Conservation (phyloP, 2,888 invertebrate species). For the Cepaea hortensis region DNA sequence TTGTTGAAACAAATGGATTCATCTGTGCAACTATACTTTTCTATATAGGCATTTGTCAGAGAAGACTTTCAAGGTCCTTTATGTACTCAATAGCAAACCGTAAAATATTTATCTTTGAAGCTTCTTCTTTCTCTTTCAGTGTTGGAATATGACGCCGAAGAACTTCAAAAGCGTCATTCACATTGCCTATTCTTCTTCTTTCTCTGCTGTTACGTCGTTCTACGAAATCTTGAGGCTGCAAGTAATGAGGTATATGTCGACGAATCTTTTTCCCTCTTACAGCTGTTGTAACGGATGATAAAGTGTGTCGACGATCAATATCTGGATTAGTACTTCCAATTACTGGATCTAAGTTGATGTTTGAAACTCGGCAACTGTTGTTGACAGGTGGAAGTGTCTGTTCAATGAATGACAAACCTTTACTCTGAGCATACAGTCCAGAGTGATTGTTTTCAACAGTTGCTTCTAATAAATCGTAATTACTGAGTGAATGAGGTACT, state of each 20-base stretch:
- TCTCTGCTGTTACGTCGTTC: slow-evolving; percentile 53
- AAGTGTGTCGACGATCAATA: too few relatives aligned
- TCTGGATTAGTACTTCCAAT: too few relatives aligned
- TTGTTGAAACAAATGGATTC: neutral
- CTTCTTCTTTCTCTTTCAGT: slow-evolving; percentile 35
- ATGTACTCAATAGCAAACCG: slow-evolving; percentile 50
- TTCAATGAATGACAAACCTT: neutral
- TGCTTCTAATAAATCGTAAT: neutral
- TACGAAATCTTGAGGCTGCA: slow-evolving; percentile 50
- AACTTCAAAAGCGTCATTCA: slow-evolving; percentile 52
- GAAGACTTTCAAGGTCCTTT: slow-evolving; percentile 13
- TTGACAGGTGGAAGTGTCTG: neutral
- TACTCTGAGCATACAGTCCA: neutral
- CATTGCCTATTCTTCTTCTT: slow-evolving; percentile 49
- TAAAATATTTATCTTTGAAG: slow-evolving; percentile 54
- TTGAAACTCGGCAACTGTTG: neutral
- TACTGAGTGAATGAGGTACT: neutral
- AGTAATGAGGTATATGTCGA: slow-evolving; percentile 51
- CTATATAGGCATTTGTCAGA: neutral
- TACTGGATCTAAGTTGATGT: too few relatives aligned
- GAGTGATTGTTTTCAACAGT: neutral
- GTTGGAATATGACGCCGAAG: slow-evolving; percentile 48
- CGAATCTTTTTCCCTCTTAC: slow-evolving; percentile 17
- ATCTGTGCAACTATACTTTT: neutral
- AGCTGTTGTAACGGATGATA: too few relatives aligned